Conservation (phyloP, 2,888 invertebrate genomes). For the Epinotia ramella region DNA sequence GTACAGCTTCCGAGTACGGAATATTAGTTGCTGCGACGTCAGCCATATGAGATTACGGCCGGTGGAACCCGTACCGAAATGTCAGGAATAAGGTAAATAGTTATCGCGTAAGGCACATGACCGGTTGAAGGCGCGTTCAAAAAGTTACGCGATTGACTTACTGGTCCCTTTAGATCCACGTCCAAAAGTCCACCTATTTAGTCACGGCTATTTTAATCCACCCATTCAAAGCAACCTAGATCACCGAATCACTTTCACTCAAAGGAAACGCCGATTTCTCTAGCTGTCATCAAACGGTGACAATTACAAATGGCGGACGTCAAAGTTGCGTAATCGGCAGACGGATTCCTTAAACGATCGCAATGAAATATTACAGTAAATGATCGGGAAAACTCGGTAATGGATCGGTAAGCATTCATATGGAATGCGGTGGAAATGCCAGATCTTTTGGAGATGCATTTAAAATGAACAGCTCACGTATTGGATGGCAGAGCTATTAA, state of each 20-base stretch:
- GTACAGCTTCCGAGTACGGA: too few relatives aligned
- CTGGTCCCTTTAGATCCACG: not conserved
- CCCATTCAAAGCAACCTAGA: not conserved
- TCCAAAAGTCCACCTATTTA: not conserved
- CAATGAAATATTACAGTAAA: slow-evolving; percentile 42
- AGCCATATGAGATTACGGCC: too few relatives aligned
- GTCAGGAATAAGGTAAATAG: too few relatives aligned
- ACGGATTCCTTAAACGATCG: slow-evolving; percentile 39
- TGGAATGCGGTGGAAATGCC: not conserved
- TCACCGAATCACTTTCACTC: slow-evolving; percentile 29
- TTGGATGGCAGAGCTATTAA: not conserved
- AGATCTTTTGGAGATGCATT: slow-evolving; percentile 17
- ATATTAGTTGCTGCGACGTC: too few relatives aligned
- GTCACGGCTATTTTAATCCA: not conserved
- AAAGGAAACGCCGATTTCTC: slow-evolving; percentile 40
- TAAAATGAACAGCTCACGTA: not conserved
- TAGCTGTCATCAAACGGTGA: slow-evolving; percentile 40
- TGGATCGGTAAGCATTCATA: slow-evolving; percentile 34
- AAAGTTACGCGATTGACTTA: too few relatives aligned
- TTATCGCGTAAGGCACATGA: too few relatives aligned
- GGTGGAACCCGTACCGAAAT: too few relatives aligned
- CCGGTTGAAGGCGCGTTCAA: too few relatives aligned
- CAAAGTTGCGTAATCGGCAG: slow-evolving; percentile 42
- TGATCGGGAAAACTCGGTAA: slow-evolving; percentile 42
- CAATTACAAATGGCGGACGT: slow-evolving; percentile 42